phyloP scores from a whole-genome alignment of 1,140 invertebrate genomes.

The Drosophila prosaltans region DNA sequence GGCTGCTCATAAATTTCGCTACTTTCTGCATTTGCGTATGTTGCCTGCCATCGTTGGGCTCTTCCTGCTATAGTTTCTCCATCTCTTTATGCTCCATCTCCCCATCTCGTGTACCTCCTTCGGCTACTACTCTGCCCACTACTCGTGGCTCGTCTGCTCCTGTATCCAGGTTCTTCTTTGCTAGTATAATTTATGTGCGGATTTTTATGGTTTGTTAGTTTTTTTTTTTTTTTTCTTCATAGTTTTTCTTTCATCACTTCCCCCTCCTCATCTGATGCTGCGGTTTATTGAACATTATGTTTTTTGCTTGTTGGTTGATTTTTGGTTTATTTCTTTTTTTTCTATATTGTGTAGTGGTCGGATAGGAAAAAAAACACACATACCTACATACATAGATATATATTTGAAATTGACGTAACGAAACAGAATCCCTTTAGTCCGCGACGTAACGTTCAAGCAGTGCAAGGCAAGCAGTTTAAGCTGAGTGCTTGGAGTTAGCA shows the following conservation, averaged over 20 bases:
- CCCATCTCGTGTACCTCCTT: too few relatives aligned
- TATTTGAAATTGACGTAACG: too few relatives aligned
- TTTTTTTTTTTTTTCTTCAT: slow-evolving; percentile 34
- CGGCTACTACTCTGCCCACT: background rate
- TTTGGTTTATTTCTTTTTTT: background rate
- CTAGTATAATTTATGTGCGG: slow-evolving; percentile 60
- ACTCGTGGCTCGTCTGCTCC: slow-evolving; percentile 12
- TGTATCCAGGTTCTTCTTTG: slow-evolving; percentile 10
- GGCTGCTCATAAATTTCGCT: slow-evolving; percentile 56
- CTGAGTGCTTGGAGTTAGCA: too few relatives aligned
- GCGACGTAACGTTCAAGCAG: too few relatives aligned
- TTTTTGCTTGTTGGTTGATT: slow-evolving; percentile 16
- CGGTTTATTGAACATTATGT: slow-evolving; percentile 49
- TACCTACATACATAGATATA: too few relatives aligned
- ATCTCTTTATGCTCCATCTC: background rate
- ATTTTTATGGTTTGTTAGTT: slow-evolving; percentile 70
- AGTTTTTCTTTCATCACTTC: slow-evolving; percentile 15
- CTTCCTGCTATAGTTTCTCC: slow-evolving; percentile 6
- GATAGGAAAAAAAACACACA: too few relatives aligned
- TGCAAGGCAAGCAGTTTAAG: too few relatives aligned
- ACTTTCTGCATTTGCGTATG: slow-evolving; percentile 66
- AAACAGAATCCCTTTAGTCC: too few relatives aligned
- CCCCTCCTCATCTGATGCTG: background rate
- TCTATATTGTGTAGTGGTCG: too few relatives aligned
- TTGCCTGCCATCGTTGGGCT: slow-evolving; percentile 46